phyloP scores from a whole-genome alignment of 2,888 invertebrate genomes.

The Drosophila ustulata region DNA sequence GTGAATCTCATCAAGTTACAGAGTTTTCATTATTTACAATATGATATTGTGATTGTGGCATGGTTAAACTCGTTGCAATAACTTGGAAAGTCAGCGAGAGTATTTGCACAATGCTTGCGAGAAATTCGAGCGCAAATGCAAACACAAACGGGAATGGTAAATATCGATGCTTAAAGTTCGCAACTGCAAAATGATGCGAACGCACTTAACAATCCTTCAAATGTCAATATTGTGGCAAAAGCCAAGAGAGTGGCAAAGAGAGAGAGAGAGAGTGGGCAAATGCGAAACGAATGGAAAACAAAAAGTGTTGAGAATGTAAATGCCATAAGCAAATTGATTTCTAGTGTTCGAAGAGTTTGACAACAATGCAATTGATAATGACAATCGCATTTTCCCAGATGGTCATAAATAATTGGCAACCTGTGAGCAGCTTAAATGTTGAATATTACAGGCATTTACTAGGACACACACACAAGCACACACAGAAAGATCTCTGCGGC shows the following conservation, averaged over 20 bases:
- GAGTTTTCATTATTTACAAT: constrained; percentile 58
- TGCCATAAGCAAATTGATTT: constrained; percentile 52
- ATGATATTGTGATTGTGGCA: constrained; percentile 18
- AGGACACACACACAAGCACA: constrained; percentile 19
- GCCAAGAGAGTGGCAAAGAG: constrained; percentile 6
- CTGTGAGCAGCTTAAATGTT: constrained; percentile 36
- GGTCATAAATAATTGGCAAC: constrained; percentile 53
- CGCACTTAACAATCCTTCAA: constrained; percentile 36
- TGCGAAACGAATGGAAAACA: neutral
- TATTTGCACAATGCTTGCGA: constrained; percentile 59
- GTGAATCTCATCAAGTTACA: constrained; percentile 40
- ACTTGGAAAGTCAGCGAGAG: constrained; percentile 49
- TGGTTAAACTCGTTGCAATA: constrained; percentile 20
- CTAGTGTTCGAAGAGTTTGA: constrained; percentile 11
- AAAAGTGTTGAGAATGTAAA: constrained; percentile 29
- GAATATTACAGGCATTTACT: constrained; percentile 56
- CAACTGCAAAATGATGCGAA: constrained; percentile 45
- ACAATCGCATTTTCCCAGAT: constrained; percentile 19
- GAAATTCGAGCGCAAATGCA: constrained; percentile 48
- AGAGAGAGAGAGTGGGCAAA: constrained; percentile 6
- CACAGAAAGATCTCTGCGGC: neutral
- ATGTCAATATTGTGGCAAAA: constrained; percentile 57
- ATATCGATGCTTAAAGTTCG: constrained; percentile 18
- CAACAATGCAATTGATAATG: constrained; percentile 37
- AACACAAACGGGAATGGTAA: constrained; percentile 15